phyloP scores from a whole-genome alignment of 2,888 invertebrate genomes.

The Dascillus cervinus region DNA sequence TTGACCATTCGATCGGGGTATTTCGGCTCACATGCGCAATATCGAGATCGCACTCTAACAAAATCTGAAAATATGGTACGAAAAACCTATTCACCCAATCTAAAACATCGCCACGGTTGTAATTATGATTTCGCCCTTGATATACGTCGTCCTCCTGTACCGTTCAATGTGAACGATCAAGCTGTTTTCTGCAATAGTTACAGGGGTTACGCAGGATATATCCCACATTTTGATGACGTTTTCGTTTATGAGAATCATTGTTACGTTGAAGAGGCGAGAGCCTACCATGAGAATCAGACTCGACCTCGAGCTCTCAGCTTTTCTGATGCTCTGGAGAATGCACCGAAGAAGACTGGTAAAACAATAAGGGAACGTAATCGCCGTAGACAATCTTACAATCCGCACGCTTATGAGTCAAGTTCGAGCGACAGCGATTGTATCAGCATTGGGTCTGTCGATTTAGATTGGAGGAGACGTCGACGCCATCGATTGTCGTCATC shows the following conservation, averaged over 20 bases:
- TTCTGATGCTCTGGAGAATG: constrained; percentile 41
- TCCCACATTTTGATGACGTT: constrained; percentile 25
- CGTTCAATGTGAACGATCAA: constrained; percentile 21
- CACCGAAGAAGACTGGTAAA: constrained; percentile 35
- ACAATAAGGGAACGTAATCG: constrained; percentile 49
- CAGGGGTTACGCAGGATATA: constrained; percentile 18
- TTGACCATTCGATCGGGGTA: constrained; percentile 30
- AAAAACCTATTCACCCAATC: constrained; percentile 35
- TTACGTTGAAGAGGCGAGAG: constrained; percentile 13
- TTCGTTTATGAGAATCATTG: constrained; percentile 25
- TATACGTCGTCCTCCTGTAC: constrained; percentile 22
- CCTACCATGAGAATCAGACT: constrained; percentile 9
- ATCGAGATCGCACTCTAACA: constrained; percentile 37
- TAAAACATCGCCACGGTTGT: constrained; percentile 22
- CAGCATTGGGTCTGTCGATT: constrained; percentile 40
- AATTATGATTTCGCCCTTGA: constrained; percentile 28
- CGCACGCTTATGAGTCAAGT: constrained; percentile 47
- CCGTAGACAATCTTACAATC: constrained; percentile 51
- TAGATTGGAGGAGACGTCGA: constrained; percentile 38
- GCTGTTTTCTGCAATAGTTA: constrained; percentile 7
- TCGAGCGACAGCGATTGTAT: constrained; percentile 47
- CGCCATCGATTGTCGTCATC: constrained; percentile 37
- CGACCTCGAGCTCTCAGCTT: constrained; percentile 47
- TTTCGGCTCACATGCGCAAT: constrained; percentile 21
- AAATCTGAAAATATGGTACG: constrained; percentile 42